Evolutionary conservation across 2,888 invertebrate genomes (phyloP).

Genomic region (Acheta domesticus): DNA sequence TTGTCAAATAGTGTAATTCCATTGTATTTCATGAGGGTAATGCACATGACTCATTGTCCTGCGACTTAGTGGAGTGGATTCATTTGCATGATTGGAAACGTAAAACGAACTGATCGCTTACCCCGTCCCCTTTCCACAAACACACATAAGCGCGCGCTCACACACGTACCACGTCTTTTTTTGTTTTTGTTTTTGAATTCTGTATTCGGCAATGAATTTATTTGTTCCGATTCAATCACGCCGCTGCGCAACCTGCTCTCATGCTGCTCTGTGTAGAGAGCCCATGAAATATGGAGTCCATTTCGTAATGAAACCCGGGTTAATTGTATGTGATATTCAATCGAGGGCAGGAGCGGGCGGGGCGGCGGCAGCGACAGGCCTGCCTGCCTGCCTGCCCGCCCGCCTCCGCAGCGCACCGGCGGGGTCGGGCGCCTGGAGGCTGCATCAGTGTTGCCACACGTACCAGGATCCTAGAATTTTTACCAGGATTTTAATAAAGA

Average conservation of each 20-base stretch:
- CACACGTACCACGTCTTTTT: neutral
- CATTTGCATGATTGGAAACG: conserved; percentile 11
- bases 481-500: too few relatives aligned
- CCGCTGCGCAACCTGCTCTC: neutral
- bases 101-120: too few relatives aligned
- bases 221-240: neutral
- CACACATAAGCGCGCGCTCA: too few relatives aligned
- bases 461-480: too few relatives aligned
- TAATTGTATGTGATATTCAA: conserved; percentile 18
- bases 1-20: too few relatives aligned
- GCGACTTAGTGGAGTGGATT: neutral
- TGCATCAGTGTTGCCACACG: neutral
- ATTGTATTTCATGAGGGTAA: too few relatives aligned
- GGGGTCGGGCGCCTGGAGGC: neutral
- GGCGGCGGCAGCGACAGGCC: too few relatives aligned
- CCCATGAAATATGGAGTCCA: neutral
- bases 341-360: neutral
- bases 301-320: conserved; percentile 18
- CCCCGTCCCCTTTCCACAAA: too few relatives aligned
- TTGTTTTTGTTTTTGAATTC: neutral
- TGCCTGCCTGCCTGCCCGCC: too few relatives aligned
- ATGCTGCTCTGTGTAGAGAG: neutral
- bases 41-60: too few relatives aligned
- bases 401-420: too few relatives aligned
- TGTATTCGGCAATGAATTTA: neutral